A percentile compares a stretch with the other conserved stretches of the same genome.
These are phyloP conservation scores for Typhlichthys eigenmanni DNA, from an alignment of 2,797 vertebrate genomes.

Conservation along the genomic window DNA sequence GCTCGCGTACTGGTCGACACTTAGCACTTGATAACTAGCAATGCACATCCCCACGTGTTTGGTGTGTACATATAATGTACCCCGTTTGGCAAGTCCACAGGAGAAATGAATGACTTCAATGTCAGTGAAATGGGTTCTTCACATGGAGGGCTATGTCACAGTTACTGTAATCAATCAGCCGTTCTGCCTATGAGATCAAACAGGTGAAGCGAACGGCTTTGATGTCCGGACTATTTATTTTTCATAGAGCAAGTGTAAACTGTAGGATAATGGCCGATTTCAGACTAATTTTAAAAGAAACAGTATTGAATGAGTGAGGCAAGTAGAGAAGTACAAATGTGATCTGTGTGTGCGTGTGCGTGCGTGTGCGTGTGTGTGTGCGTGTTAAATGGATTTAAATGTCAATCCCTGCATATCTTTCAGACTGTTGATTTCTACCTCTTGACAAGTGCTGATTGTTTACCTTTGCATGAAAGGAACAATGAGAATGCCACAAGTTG, in stretches of 20 bases:
- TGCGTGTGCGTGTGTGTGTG: slow-evolving; percentile 3
- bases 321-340: slow-evolving; percentile 12
- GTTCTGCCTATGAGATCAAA: slow-evolving; percentile 42
- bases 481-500: slow-evolving; percentile 58
- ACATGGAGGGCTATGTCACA: slow-evolving; percentile 1
- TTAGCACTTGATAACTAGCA: slow-evolving; percentile 15
- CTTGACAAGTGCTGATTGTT: slow-evolving; percentile 75
- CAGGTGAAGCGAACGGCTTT: slow-evolving; percentile 16
- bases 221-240: slow-evolving; percentile 60
- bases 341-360: slow-evolving; percentile 2
- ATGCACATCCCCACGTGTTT: not conserved
- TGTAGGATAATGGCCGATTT: slow-evolving; percentile 12
- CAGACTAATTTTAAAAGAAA: slow-evolving; percentile 11
- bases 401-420: slow-evolving; percentile 39
- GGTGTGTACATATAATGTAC: slow-evolving; percentile 16
- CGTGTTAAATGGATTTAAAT: slow-evolving; percentile 14
- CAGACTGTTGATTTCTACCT: slow-evolving; percentile 76
- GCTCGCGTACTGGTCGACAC: slow-evolving; percentile 14
- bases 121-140: not conserved
- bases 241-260: slow-evolving; percentile 20
- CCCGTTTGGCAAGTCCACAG: slow-evolving; percentile 7
- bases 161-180: slow-evolving; percentile 38
- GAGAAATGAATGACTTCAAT: not conserved
- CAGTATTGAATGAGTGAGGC: slow-evolving; percentile 17
- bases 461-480: slow-evolving; percentile 57